Conservation (phyloP, 2,888 invertebrate genomes). For the Apoda limacodes region DNA sequence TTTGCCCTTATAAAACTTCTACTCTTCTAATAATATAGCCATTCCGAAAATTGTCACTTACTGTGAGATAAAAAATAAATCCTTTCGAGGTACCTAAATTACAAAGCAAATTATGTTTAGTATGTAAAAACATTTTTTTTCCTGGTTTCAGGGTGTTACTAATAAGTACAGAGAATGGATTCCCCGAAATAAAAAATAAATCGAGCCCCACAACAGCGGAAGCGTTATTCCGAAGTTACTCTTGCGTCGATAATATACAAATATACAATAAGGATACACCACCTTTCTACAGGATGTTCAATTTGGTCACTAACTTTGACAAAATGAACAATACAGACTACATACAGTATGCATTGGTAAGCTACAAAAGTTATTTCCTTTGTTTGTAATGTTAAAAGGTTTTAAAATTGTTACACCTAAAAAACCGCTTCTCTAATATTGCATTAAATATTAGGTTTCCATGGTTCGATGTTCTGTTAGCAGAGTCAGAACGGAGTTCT, state of each 20-base stretch:
- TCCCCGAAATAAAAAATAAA: slow-evolving; percentile 30
- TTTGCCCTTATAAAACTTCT: too few relatives aligned
- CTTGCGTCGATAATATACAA: slow-evolving; percentile 37
- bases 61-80: too few relatives aligned
- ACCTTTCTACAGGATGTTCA: slow-evolving; percentile 76
- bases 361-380: too few relatives aligned
- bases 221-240: slow-evolving; percentile 41
- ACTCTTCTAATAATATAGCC: too few relatives aligned
- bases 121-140: too few relatives aligned
- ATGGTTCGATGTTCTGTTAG: too few relatives aligned
- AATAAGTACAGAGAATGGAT: slow-evolving; percentile 44
- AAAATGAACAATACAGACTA: slow-evolving; percentile 75
- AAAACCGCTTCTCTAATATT: background rate
- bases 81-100: too few relatives aligned
- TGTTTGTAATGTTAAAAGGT: background rate
- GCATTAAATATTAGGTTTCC: background rate
- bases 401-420: background rate
- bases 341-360: slow-evolving; percentile 77
- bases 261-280: slow-evolving; percentile 45
- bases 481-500: too few relatives aligned
- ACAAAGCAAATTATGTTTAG: too few relatives aligned
- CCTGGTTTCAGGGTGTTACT: slow-evolving; percentile 75
- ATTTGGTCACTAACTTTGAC: slow-evolving; percentile 79
- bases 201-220: slow-evolving; percentile 28
- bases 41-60: too few relatives aligned